A percentile compares a stretch with the other conserved stretches of the same genome.
Conservation (phyloP, 2,888 invertebrate genomes). For the Exephanes ischioxanthus region DNA sequence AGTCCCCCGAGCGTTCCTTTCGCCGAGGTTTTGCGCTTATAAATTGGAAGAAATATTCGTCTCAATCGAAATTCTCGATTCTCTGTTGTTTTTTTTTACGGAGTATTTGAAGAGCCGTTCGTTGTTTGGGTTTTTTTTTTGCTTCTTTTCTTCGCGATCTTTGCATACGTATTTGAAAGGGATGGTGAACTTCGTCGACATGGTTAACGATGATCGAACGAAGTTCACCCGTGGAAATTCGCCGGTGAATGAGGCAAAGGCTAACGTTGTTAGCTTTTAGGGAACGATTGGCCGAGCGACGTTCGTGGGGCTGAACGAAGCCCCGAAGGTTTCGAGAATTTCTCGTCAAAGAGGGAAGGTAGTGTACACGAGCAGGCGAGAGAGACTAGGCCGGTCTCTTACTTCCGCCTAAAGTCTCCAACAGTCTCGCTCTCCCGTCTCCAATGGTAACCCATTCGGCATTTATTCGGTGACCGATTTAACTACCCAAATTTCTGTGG, state of each 20-base stretch:
- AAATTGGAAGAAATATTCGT: neutral
- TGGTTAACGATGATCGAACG: conserved; percentile 45
- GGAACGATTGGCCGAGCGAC: neutral
- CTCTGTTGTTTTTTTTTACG: neutral
- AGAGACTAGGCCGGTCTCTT: neutral
- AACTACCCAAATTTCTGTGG: conserved; percentile 11
- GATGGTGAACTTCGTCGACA: conserved; percentile 46
- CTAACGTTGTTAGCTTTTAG: conserved; percentile 9
- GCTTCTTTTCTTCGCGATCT: neutral
- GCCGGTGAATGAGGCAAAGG: neutral
- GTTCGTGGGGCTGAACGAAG: neutral
- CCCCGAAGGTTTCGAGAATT: neutral
- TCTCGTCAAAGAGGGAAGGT: conserved; percentile 33
- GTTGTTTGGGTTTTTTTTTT: neutral
- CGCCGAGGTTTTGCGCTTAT: neutral
- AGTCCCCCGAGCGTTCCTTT: neutral
- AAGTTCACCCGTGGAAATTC: conserved; percentile 30
- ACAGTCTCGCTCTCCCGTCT: neutral
- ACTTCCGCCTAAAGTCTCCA: neutral
- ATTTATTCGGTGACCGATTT: conserved; percentile 16
- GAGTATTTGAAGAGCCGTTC: neutral
- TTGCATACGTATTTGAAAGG: neutral
- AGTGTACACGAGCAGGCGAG: neutral
- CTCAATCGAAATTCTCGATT: conserved; percentile 5
- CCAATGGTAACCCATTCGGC: conserved; percentile 13